Evolutionary conservation across 1,140 invertebrate genomes (phyloP), one percentile per base, ranked within the genome.

Genomic region (Panulirus ornatus): DNA sequence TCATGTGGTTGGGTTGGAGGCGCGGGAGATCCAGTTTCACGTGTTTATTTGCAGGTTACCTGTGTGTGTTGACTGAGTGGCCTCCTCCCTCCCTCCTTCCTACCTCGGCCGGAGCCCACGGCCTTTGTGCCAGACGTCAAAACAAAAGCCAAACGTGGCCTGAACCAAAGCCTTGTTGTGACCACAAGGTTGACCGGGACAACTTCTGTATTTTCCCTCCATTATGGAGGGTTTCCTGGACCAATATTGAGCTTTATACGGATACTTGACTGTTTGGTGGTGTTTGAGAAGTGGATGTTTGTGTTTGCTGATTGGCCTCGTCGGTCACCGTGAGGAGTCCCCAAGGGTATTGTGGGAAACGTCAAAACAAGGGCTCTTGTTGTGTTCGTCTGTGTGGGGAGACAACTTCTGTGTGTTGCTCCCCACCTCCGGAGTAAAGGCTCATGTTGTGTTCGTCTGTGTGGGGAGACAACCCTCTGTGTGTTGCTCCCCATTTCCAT

Each of bases 41-140:
- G 84, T 87, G 47, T 75, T 54, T 78, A 79, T 78, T 87, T 76
- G 84, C 54, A 19, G 14, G 47, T 87, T 79, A 78, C 84, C 84
- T 78, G 71, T 66, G 38, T 27, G 16, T 87, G 75, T 87, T 78
- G 84, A 87, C 84, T 87, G 75, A 87, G 84, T 87, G 84, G 84
- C 84, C 36, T 58, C 47, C 34, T 58, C 47, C n/a, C 47, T 78
- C 51, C 51, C 51, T 38, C 27, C 36, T 2, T 42, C 2, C 51
- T 1, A 22, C 16, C 19, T 38, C 36, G 38, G 22, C 22, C 44
- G 2, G 14, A 51, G 27, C 27, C 78, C 58, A 81, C 54, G 78
- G 54, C 47, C 78, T 30, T 81, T 44, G 82, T 42, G 66, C 38
- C 38, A 44, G 38, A 22, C 78, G 27, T 58, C 82, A 84, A 71